These are phyloP conservation scores for Tethya wilhelma DNA, from an alignment of 37 sponge, comb jelly and placozoan genomes.

Conservation along the genomic window DNA sequence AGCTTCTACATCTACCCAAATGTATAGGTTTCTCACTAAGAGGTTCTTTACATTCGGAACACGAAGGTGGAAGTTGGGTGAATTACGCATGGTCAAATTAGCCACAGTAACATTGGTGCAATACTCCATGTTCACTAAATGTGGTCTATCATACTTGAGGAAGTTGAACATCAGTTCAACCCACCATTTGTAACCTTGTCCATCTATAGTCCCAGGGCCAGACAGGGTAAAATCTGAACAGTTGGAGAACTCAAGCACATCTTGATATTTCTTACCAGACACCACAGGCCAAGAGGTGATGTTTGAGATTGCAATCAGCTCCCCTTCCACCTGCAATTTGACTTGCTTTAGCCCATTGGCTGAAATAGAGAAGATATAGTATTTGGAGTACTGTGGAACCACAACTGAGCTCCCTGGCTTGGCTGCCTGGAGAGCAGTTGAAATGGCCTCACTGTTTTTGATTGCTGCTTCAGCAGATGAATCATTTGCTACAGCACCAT, in stretches of 20 bases:
- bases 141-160: slow-evolving; percentile 13
- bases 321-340: slow-evolving; percentile 22
- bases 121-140: slow-evolving; percentile 3
- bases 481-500: slow-evolving; percentile 42
- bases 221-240: slow-evolving; percentile 16
- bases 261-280: slow-evolving; percentile 4
- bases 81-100: neutral
- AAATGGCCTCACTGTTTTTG: slow-evolving; percentile 14
- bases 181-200: slow-evolving; percentile 55
- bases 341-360: neutral
- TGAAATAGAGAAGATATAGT: slow-evolving; percentile 12
- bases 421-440: slow-evolving; percentile 13
- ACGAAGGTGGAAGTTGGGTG: slow-evolving; percentile 32
- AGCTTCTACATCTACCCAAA: slow-evolving; percentile 21
- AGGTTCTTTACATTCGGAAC: neutral
- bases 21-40: slow-evolving; percentile 3
- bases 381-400: slow-evolving; percentile 4
- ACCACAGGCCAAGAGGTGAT: slow-evolving; percentile 39
- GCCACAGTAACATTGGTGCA: neutral
- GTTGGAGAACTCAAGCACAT: slow-evolving; percentile 6
- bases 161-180: slow-evolving; percentile 1
- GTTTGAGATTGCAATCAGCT: slow-evolving; percentile 10
- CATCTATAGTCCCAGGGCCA: slow-evolving; percentile 23
- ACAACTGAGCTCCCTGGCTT: slow-evolving; percentile 20
- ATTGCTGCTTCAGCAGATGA: slow-evolving; percentile 15